Evolutionary conservation across 2,888 invertebrate species (phyloP).

Genomic region (Drosophila anomalata): DNA sequence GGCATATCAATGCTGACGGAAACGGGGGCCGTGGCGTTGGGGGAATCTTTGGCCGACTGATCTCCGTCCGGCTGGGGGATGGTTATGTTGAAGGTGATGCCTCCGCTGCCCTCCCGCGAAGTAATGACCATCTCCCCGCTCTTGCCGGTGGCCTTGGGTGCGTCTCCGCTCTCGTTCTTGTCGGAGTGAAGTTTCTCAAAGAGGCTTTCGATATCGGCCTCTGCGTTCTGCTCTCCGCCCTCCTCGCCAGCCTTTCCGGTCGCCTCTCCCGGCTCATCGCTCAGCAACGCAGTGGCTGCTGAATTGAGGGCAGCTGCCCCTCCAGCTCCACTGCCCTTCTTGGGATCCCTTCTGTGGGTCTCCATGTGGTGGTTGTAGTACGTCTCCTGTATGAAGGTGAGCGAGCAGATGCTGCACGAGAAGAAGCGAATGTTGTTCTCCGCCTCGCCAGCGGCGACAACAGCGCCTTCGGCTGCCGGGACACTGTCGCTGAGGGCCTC

Average conservation of each 20-base stretch:
- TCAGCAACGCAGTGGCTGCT: slow-evolving; percentile 74
- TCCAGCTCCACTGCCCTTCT: slow-evolving; percentile 51
- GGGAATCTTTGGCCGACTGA: slow-evolving; percentile 63
- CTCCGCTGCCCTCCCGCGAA: slow-evolving; percentile 83
- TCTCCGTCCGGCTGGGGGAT: slow-evolving; percentile 82
- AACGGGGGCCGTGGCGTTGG: slow-evolving; percentile 73
- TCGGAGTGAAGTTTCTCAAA: slow-evolving; percentile 84
- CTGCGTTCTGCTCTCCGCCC: slow-evolving; percentile 66
- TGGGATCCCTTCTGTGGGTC: slow-evolving; percentile 82
- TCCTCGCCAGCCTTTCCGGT: slow-evolving; percentile 54
- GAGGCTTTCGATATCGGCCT: slow-evolving; percentile 84
- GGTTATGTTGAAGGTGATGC: slow-evolving; percentile 84
- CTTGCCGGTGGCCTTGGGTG: slow-evolving; percentile 59
- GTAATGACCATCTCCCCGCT: slow-evolving; percentile 83
- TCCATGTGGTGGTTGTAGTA: slow-evolving; percentile 84
- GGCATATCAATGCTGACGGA: slow-evolving; percentile 84
- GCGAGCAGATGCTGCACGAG: slow-evolving; percentile 84
- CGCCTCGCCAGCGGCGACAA: slow-evolving; percentile 70
- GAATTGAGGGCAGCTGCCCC: slow-evolving; percentile 69
- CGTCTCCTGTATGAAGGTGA: slow-evolving; percentile 84
- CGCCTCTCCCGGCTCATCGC: slow-evolving; percentile 69
- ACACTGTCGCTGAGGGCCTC: slow-evolving; percentile 83
- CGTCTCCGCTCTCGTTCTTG: slow-evolving; percentile 79
- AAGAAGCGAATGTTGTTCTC: slow-evolving; percentile 84
- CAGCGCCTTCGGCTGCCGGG: slow-evolving; percentile 51